Evolutionary conservation across 2,113 vertebrate species (phyloP).

Genomic region (Hippopotamus amphibius): DNA sequence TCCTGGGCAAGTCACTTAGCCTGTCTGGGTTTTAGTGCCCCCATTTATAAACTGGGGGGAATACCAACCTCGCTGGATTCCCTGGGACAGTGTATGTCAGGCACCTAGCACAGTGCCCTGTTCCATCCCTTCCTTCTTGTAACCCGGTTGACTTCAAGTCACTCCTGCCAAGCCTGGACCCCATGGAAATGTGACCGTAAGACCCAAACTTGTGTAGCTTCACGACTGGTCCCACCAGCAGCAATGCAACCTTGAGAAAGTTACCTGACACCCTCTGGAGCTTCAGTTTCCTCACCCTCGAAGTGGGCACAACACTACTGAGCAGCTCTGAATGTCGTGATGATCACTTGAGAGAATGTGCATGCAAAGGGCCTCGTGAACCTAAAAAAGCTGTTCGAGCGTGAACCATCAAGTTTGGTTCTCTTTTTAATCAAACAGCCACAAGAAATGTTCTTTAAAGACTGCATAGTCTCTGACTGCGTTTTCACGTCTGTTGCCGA

Average conservation of each 20-base stretch:
- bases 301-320: background rate
- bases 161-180: background rate
- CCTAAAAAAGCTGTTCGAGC: background rate
- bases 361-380: background rate
- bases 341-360: background rate
- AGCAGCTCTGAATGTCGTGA: background rate
- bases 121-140: background rate
- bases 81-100: background rate
- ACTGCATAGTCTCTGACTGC: background rate
- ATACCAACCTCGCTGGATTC: background rate
- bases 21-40: background rate
- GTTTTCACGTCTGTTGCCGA: background rate
- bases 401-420: background rate
- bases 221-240: background rate
- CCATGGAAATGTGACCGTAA: background rate
- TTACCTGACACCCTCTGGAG: background rate
- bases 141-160: background rate
- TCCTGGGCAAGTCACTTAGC: background rate
- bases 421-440: background rate
- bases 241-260: background rate
- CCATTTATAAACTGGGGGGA: background rate
- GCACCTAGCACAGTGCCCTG: background rate
- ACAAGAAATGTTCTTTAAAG: background rate
- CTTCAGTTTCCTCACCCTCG: background rate
- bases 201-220: background rate